phyloP scores from a whole-genome alignment of 2,797 vertebrate species.

The Danio kyathit region DNA sequence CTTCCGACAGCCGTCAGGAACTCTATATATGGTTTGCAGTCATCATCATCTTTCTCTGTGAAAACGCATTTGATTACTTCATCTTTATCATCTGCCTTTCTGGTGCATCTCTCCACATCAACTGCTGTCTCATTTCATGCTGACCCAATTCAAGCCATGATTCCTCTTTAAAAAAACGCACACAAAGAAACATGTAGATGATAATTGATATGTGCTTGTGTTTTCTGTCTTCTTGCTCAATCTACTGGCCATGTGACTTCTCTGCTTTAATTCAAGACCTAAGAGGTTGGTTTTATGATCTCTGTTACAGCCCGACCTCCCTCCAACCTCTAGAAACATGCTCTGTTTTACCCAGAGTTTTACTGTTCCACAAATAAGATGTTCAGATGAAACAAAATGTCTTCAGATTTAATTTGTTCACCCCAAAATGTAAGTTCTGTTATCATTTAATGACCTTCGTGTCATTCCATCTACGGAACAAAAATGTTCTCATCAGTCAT shows the following conservation, averaged over 20 bases:
- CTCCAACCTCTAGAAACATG: background rate
- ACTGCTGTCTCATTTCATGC: constrained; percentile 26
- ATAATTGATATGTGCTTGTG: constrained; percentile 79
- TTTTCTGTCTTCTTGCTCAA: constrained; percentile 79
- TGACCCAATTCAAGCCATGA: background rate
- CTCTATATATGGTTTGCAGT: constrained; percentile 13
- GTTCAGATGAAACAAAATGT: background rate
- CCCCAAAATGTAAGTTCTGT: too few relatives aligned
- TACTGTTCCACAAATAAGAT: background rate
- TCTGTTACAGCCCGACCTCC: constrained; percentile 39
- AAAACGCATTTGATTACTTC: constrained; percentile 42
- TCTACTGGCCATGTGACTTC: constrained; percentile 85
- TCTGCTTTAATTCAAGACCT: constrained; percentile 89
- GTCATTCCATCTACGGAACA: too few relatives aligned
- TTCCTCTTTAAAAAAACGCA: constrained; percentile 24
- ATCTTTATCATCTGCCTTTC: constrained; percentile 45
- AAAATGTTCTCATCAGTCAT: too few relatives aligned
- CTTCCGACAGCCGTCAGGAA: background rate
- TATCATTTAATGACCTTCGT: too few relatives aligned
- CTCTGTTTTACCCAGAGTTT: background rate
- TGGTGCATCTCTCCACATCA: background rate
- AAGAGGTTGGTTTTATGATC: constrained; percentile 88
- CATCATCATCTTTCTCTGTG: background rate
- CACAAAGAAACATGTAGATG: constrained; percentile 59
- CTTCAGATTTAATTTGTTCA: background rate